Base-by-base conservation (phyloP, 2,113 vertebrate species). In the Cnemophilus loriae region DNA sequence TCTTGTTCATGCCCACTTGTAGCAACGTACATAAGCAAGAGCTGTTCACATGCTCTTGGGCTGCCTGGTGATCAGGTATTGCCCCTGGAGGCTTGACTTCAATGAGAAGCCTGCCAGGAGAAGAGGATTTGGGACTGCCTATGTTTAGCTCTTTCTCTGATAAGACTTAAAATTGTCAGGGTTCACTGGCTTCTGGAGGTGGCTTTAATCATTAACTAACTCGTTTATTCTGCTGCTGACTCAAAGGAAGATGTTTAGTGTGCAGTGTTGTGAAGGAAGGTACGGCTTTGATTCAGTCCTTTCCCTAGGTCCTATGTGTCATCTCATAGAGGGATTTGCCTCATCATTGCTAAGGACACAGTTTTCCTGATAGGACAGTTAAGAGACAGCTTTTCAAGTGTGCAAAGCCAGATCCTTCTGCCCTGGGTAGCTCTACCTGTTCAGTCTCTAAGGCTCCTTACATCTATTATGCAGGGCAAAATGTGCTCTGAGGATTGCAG, bases 181-280 rank as follows among this genome's bases (percentile, higher is more conserved):
- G 87, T 59, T 94, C 46, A 23, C 3, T 67, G 83, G 56, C 41
- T 84, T 75, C 33, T 92, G 59, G 42, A 69, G 22, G 24, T 69
- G 33, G 59, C 46, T 70, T 86, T 90, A 97, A 94, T 95, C 37
- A 95, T 96, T 95, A 97, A 94, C 68, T 44, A 53, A 63, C 59
- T 68, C 21, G 16, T 80, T 85, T 79, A 55, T 89, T 26, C 6
- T 56, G 23, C 59, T 90, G 60, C n/a, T 46, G 26, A 21, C 74
- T 76, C 49, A 33, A 18, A 76, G 70, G 46, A 87, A 77, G 44
- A 64, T 74, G 47, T 67, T 87, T 30, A 69, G 24, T 76, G 35
- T 77, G 59, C 71, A 35, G 33, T 68, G 20, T 16, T 73, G 24
- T 46, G 42, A 35, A 64, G 69, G 23, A 74, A 33, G 17, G 42